These are phyloP conservation scores for Campaea margaritaria DNA, from an alignment of 2,888 invertebrate species.

Conservation along the genomic window DNA sequence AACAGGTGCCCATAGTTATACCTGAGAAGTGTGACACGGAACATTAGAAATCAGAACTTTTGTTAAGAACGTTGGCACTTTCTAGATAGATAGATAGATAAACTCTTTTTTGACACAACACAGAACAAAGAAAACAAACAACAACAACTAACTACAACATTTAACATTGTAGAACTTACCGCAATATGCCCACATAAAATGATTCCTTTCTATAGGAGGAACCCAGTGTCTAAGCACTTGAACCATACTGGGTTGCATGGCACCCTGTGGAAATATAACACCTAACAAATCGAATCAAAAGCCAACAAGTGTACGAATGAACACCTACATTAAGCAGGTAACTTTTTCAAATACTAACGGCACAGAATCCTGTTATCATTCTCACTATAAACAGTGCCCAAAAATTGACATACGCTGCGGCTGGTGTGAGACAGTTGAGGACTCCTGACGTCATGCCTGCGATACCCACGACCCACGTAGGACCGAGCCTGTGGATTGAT, in stretches of 20 bases:
- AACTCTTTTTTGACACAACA: too few species aligned
- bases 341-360: slow-evolving; percentile 60
- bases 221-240: slow-evolving; percentile 78
- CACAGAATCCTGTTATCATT: slow-evolving; percentile 72
- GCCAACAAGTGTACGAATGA: too few species aligned
- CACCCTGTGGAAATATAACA: slow-evolving; percentile 59
- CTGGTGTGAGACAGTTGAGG: slow-evolving; percentile 70
- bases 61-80: not conserved
- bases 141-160: too few species aligned
- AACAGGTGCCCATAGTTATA: slow-evolving; percentile 85
- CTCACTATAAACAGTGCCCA: slow-evolving; percentile 71
- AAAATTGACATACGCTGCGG: slow-evolving; percentile 67
- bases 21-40: slow-evolving; percentile 51
- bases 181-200: slow-evolving; percentile 82
- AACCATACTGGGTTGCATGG: slow-evolving; percentile 80
- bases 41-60: not conserved
- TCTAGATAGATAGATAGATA: too few species aligned
- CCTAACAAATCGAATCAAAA: not conserved
- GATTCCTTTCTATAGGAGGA: slow-evolving; percentile 76
- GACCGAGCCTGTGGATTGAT: slow-evolving; percentile 61
- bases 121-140: too few species aligned
- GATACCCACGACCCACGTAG: slow-evolving; percentile 74
- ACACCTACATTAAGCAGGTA: too few species aligned
- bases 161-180: slow-evolving; percentile 54
- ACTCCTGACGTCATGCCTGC: slow-evolving; percentile 70